A percentile compares a stretch with the other conserved stretches of the same genome.
These are phyloP conservation scores for Gobionotothen gibberifrons DNA, from an alignment of 2,797 vertebrate species.

Conservation along the genomic window DNA sequence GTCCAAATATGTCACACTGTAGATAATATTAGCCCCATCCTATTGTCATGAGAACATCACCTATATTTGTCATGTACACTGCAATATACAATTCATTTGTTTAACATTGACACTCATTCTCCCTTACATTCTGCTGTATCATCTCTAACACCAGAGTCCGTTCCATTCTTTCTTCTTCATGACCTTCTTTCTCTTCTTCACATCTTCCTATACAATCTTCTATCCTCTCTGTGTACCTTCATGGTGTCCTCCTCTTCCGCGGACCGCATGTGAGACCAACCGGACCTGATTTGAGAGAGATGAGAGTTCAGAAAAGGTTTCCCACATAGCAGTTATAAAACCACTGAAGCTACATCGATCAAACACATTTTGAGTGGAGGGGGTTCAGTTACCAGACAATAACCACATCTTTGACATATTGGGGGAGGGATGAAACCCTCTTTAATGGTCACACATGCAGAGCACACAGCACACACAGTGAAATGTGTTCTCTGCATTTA, in stretches of 20 bases:
- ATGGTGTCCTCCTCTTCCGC: slow-evolving; percentile 31
- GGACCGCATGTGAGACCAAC: slow-evolving; percentile 24
- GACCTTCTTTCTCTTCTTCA: slow-evolving; percentile 1
- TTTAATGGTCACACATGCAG: no score
- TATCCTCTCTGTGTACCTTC: slow-evolving; percentile 41
- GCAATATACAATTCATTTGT: background rate
- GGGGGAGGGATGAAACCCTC: no score
- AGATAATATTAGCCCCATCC: background rate
- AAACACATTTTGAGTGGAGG: background rate
- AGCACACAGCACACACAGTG: no score
- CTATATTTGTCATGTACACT: background rate
- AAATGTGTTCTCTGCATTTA: no score
- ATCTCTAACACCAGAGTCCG: slow-evolving; percentile 2
- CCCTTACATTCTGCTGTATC: slow-evolving; percentile 15
- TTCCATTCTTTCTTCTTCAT: slow-evolving; percentile 3
- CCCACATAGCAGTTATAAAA: background rate
- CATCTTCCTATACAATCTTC: slow-evolving; percentile 31
- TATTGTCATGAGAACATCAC: background rate
- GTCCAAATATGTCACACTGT: background rate
- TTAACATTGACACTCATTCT: slow-evolving; percentile 17
- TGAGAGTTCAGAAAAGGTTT: slow-evolving; percentile 10
- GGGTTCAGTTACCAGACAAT: no score
- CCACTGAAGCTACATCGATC: background rate
- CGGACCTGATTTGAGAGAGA: slow-evolving; percentile 48
- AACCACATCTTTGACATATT: no score